Evolutionary conservation across 2,113 vertebrate genomes (phyloP).

Genomic region (Psephotus haematonotus): DNA sequence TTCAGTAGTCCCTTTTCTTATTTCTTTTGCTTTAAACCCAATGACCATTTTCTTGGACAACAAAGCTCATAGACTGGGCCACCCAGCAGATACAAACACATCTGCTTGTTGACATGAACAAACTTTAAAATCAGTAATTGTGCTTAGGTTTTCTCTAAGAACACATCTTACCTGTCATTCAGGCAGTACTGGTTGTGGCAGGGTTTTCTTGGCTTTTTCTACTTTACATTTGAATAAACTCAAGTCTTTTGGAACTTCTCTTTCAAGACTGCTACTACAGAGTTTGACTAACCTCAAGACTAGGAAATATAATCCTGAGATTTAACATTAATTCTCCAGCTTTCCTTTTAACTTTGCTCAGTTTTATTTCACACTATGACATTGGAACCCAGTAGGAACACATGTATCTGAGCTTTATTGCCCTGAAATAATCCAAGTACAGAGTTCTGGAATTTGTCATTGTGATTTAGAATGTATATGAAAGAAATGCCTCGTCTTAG

Average conservation of each 20-base stretch:
- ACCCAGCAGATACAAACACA: neutral
- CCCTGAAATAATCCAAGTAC: neutral
- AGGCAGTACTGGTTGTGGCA: neutral
- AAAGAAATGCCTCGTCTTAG: neutral
- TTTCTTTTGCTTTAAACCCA: neutral
- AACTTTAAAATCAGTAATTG: neutral
- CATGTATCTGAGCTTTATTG: neutral
- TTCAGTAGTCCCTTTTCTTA: neutral
- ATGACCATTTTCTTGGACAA: neutral
- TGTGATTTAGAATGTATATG: neutral
- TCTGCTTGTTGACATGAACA: neutral
- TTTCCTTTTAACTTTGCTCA: neutral
- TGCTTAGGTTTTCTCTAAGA: too few species aligned
- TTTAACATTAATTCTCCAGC: neutral
- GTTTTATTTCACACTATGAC: neutral
- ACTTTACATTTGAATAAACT: neutral
- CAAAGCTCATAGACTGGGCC: neutral
- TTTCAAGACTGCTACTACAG: neutral
- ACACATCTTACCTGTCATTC: neutral
- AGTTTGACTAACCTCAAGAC: neutral
- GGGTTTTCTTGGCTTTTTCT: neutral
- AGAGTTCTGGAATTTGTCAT: neutral
- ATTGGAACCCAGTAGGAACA: neutral
- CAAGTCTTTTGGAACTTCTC: neutral
- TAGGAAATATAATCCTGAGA: neutral